Evolutionary conservation across 2,113 vertebrate genomes (phyloP).

Genomic region (Anoura caudifer): DNA sequence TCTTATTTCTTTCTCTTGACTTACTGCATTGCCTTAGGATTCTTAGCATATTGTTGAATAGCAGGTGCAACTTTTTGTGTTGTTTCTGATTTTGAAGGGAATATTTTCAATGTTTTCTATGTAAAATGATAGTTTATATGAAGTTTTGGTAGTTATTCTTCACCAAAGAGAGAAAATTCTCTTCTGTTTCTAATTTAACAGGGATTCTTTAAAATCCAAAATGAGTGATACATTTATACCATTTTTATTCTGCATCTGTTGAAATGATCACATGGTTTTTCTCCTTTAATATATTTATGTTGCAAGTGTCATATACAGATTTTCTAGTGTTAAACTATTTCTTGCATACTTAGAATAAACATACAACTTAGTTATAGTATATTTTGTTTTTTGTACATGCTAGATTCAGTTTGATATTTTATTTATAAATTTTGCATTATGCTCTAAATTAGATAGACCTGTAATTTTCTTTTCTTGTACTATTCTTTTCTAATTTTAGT

Average conservation of each 20-base stretch:
- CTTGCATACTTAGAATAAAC: neutral
- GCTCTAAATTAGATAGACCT: neutral
- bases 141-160: neutral
- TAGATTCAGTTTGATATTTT: conserved; percentile 22
- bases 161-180: neutral
- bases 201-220: neutral
- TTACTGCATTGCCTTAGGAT: neutral
- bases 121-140: neutral
- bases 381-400: neutral
- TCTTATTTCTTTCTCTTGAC: neutral
- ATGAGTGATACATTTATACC: neutral
- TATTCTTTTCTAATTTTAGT: neutral
- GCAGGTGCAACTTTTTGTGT: neutral
- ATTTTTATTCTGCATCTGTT: neutral
- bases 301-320: neutral
- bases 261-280: neutral
- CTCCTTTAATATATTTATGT: conserved; percentile 15
- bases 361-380: neutral
- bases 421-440: neutral
- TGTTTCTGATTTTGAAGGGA: neutral
- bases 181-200: conserved; percentile 3
- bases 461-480: neutral
- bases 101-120: neutral
- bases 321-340: neutral
- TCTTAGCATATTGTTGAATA: neutral